Conservation (phyloP, 2,797 vertebrate species). For the Falco concolor region DNA sequence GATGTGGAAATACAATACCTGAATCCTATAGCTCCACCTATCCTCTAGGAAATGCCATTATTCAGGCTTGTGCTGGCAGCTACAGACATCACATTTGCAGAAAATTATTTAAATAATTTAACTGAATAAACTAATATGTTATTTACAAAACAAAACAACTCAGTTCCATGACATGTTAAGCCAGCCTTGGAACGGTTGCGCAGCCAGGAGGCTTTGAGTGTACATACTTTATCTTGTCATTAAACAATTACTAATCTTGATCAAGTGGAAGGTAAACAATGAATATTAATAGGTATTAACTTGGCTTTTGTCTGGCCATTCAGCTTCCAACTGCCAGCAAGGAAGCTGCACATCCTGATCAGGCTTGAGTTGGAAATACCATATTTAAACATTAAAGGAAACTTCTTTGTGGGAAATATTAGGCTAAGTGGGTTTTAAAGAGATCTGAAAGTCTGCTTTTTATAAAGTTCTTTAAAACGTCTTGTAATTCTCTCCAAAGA, state of each 20-base stretch:
- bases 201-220: neutral
- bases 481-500: neutral
- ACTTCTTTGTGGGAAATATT: neutral
- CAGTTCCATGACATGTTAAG: neutral
- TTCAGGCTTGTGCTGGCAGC: neutral
- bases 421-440: neutral
- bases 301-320: neutral
- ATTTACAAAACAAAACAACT: constrained; percentile 22
- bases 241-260: neutral
- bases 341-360: neutral
- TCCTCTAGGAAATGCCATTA: neutral
- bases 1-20: neutral
- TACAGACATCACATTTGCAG: neutral
- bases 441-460: neutral
- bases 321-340: neutral
- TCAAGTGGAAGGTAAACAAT: constrained; percentile 2
- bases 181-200: neutral
- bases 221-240: neutral
- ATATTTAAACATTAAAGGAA: neutral
- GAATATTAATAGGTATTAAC: neutral
- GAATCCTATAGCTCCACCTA: neutral
- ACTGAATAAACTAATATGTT: neutral
- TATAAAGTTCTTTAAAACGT: neutral
- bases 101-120: neutral
- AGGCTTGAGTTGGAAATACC: neutral